phyloP scores from a whole-genome alignment of 1,140 invertebrate genomes.

The Drosophila mayri region DNA sequence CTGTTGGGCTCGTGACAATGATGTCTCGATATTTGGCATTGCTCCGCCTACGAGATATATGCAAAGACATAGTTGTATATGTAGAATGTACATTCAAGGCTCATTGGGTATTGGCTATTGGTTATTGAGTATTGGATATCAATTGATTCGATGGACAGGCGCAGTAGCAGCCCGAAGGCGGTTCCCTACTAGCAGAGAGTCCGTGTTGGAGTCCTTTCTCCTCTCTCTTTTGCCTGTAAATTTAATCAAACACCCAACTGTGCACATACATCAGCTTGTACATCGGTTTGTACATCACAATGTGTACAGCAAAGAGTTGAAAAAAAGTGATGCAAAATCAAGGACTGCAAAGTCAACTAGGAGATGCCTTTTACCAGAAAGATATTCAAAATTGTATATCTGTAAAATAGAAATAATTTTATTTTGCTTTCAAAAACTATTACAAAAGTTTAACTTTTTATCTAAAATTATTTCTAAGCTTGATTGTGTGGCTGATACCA shows the following conservation, averaged over 20 bases:
- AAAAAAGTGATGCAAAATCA: background rate
- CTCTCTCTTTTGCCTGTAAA: constrained; percentile 12
- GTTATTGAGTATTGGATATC: constrained; percentile 52
- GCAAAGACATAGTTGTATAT: background rate
- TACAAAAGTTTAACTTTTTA: background rate
- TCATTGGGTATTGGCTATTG: constrained; percentile 56
- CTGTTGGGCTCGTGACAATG: background rate
- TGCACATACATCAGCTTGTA: constrained; percentile 22
- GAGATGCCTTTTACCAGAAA: background rate
- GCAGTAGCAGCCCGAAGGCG: constrained; percentile 54
- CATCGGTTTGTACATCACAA: constrained; percentile 15
- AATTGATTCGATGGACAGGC: constrained; percentile 60
- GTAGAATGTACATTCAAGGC: constrained; percentile 1
- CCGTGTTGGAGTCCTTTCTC: background rate
- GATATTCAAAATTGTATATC: background rate
- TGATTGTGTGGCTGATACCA: background rate
- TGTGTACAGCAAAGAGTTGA: background rate
- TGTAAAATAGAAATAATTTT: background rate
- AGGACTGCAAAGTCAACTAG: background rate
- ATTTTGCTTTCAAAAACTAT: background rate
- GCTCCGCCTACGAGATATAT: constrained; percentile 54
- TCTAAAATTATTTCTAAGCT: background rate
- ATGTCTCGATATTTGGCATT: constrained; percentile 16
- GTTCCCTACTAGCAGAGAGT: constrained; percentile 4
- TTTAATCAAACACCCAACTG: constrained; percentile 35